Base-by-base conservation (phyloP, 2,888 invertebrate species). In the Cylloceria caligata region DNA sequence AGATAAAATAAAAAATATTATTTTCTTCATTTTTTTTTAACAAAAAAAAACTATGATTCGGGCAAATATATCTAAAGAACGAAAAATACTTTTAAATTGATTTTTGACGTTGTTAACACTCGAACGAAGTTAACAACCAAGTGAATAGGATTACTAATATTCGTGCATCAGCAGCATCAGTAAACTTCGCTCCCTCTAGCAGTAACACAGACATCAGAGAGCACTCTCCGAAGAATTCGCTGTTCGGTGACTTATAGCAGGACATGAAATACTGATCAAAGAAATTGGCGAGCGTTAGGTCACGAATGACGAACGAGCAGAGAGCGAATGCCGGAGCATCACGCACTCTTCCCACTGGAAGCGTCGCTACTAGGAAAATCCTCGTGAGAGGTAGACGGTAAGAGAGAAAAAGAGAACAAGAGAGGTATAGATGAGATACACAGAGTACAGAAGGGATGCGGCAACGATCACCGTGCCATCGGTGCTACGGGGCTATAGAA, bases 401-500 rank as follows among this genome's bases (percentile, higher is more conserved):
- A 13, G 52, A n/a, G 42, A 19, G 47, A 13, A 42, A 42, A 49
- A 24, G 47, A 27, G 64, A 55, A 13, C 21, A 19, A 21, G 21
- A 47, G 11, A 49, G 3, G 47, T 47, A 11, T 27, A 47, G 47
- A 67, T 49, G 49, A 30, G 34, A 13, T 42, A 24, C 13, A 36
- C 30, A 62, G 5, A 64, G 45, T 47, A 73, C 24, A 71, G 72
- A 69, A 67, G 45, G 27, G 69, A 52, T 39, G 71, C 57, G 47
- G 60, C 64, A 49, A 13, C 81, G 76, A 81, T 76, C 75, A 80
- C 65, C 67, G 60, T 47, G 55, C 52, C 67, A 42, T 19, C 47
- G 57, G 34, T 64, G 71, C 36, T 52, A 67, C 57, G 64, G 71
- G 71, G 81, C 74, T 65, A 69, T 81, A 76, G 81, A 78, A 81